Conservation (phyloP, 2,888 invertebrate species). For the Monochamus alternatus region DNA sequence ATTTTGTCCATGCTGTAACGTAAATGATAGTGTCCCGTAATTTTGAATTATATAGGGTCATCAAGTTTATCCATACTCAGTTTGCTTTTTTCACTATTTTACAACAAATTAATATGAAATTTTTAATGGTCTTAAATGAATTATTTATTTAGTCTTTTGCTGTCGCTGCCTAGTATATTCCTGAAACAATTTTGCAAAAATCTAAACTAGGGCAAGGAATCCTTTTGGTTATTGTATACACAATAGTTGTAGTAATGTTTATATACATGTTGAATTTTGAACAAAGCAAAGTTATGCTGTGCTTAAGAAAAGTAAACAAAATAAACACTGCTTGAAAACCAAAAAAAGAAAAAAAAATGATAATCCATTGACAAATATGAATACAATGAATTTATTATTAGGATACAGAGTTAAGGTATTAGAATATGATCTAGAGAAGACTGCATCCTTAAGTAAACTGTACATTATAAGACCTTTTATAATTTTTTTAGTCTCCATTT, state of each 20-base stretch:
- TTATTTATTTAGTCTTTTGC: slow-evolving; percentile 27
- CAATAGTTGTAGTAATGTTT: slow-evolving; percentile 66
- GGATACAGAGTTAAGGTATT: slow-evolving; percentile 68
- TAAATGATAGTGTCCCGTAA: background rate
- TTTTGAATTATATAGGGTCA: too few species aligned
- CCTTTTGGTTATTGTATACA: slow-evolving; percentile 62
- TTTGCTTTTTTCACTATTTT: too few species aligned
- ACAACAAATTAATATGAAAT: too few species aligned
- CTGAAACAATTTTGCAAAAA: slow-evolving; percentile 46
- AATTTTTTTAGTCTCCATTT: slow-evolving; percentile 65
- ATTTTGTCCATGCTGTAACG: slow-evolving; percentile 5
- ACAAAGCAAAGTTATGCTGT: slow-evolving; percentile 65
- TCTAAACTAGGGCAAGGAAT: slow-evolving; percentile 62
- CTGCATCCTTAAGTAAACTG: slow-evolving; percentile 70
- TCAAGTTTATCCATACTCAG: too few species aligned
- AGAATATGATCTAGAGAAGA: slow-evolving; percentile 70
- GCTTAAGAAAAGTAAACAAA: slow-evolving; percentile 60
- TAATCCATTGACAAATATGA: slow-evolving; percentile 72
- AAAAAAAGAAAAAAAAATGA: slow-evolving; percentile 65
- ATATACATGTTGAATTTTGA: slow-evolving; percentile 65
- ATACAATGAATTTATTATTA: slow-evolving; percentile 73
- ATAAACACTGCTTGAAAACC: slow-evolving; percentile 67
- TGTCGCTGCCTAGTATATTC: slow-evolving; percentile 34
- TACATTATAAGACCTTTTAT: slow-evolving; percentile 65
- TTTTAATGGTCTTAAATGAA: background rate